Percentiles rank a stretch among this genome's conserved stretches.
Conservation (phyloP, 2,797 vertebrate species). For the Podargus strigoides region DNA sequence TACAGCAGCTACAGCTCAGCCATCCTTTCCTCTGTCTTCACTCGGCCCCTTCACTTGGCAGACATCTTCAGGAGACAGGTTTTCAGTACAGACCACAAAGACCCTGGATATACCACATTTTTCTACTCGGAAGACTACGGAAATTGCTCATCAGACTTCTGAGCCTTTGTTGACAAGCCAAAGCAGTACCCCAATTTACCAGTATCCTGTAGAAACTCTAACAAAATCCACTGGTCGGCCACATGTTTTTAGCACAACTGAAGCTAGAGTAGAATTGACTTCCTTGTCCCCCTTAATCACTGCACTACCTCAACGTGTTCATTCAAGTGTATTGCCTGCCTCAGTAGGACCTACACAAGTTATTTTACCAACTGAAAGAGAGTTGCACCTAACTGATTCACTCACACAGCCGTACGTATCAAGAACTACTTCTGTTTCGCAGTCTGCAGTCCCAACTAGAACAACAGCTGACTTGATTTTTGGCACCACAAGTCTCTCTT, state of each 20-base stretch:
- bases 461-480: slow-evolving; percentile 1
- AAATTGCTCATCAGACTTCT: slow-evolving; percentile 46
- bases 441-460: slow-evolving; percentile 6
- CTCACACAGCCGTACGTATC: background rate
- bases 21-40: background rate
- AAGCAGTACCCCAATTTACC: slow-evolving; percentile 29
- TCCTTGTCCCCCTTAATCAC: background rate
- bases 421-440: background rate
- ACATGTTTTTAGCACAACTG: slow-evolving; percentile 5
- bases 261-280: background rate
- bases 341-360: background rate
- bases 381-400: slow-evolving; percentile 11
- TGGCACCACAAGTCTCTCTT: slow-evolving; percentile 7
- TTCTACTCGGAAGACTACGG: slow-evolving; percentile 24
- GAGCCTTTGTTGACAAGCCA: slow-evolving; percentile 40
- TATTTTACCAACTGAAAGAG: background rate
- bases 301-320: background rate
- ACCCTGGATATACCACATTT: slow-evolving; percentile 15
- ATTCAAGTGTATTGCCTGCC: background rate
- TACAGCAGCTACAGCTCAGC: background rate
- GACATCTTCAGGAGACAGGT: slow-evolving; percentile 22
- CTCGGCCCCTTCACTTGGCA: background rate
- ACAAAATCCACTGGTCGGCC: slow-evolving; percentile 7
- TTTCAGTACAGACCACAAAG: background rate
- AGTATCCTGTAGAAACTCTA: background rate